Base-by-base conservation (phyloP, 2,113 vertebrate species). In the Anarrhichthys ocellatus region DNA sequence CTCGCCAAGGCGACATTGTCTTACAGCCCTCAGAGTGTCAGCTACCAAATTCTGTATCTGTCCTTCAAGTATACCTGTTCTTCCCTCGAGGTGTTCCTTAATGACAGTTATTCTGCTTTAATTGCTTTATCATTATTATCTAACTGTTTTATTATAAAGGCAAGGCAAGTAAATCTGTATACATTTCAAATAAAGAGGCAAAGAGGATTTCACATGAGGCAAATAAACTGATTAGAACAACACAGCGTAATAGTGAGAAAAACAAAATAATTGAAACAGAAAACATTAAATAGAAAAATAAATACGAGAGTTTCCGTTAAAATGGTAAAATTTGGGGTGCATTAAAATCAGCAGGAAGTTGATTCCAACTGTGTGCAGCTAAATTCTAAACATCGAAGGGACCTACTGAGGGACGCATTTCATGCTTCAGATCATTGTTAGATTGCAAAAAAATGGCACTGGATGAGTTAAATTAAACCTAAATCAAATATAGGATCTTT, bases 1-100 rank as follows among this genome's bases (percentile, higher is more conserved):
- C 83, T 83, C 27, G 59, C 82, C 83, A 90, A 92, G 87, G 90
- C 90, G 77, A 92, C 91, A 89, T 90, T 91, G 91, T 93, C 91
- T 94, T 91, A 83, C 87, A 87, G 78, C 67, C 72, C 65, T 77
- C 65, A 15, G 56, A 87, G 71, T 76, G 80, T 82, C 87, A 81
- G 76, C 80, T 65, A 85, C 81, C 50, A 78, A 87, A 92, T 89
- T 88, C 81, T 72, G 73, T 67, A 46, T 71, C 80, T 73, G 83
- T 87, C 89, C 87, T 89, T 90, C 80, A 73, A 65, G 66, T 82
- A 59, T 62, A 71, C 11, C 8, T 40, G 66, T 32, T 68, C 48
- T 46, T 38, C 73, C 40, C 44, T 18, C 1, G 4, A 72, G 42
- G 4, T 65, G 32, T 44, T 81, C 15, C 32, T 76, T 58, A 63